These are phyloP conservation scores for Ophioderma brevispina DNA, from an alignment of 35 echinoderm and acorn worm genomes.

Conservation along the genomic window DNA sequence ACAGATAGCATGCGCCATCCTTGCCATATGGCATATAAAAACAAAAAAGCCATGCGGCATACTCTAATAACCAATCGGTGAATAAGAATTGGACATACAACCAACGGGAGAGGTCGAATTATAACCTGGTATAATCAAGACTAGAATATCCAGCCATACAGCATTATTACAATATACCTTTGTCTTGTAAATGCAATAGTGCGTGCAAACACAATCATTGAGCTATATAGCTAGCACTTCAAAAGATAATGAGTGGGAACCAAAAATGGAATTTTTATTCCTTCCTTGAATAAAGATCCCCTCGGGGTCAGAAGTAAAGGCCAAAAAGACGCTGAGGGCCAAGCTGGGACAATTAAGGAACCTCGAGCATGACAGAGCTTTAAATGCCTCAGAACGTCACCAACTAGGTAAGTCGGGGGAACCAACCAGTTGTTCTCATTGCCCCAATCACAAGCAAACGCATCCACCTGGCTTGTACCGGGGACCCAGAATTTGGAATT, in stretches of 20 bases:
- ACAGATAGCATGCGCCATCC: no score
- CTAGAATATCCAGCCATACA: no score
- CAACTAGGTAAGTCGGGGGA: constrained; percentile 21
- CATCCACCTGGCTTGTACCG: not conserved
- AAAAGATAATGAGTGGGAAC: not conserved
- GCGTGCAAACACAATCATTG: no score
- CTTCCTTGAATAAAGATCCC: not conserved
- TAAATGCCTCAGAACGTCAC: constrained; percentile 16
- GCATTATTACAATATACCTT: no score
- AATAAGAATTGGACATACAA: no score
- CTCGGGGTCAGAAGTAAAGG: not conserved
- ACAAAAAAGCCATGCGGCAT: no score
- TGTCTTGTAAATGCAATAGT: no score
- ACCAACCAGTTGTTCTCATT: constrained; percentile 54
- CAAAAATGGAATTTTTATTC: not conserved
- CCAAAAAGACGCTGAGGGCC: constrained; percentile 41
- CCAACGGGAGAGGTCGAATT: no score
- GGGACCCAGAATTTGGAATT: constrained; percentile 47
- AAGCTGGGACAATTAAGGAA: constrained; percentile 20
- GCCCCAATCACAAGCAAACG: constrained; percentile 38
- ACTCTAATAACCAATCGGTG: no score
- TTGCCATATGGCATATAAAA: no score
- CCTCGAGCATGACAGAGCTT: not conserved
- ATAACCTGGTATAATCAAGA: no score
- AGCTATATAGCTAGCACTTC: not conserved